These are phyloP conservation scores for Myoxocephalus aenaeus DNA, from an alignment of 2,797 vertebrate genomes.

Conservation along the genomic window DNA sequence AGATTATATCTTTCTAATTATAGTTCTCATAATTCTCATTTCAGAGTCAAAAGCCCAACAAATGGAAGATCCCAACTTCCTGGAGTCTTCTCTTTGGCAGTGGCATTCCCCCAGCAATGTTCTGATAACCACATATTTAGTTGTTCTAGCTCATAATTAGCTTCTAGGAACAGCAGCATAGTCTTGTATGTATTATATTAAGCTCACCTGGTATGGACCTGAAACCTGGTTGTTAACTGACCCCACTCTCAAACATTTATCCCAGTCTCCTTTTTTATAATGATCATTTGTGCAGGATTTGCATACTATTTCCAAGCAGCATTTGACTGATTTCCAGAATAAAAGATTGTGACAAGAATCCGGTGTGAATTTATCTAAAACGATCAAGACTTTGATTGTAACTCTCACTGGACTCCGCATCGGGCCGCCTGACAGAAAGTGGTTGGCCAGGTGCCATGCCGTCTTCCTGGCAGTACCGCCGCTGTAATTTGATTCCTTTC, in stretches of 20 bases:
- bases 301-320: background rate
- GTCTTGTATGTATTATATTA: background rate
- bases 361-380: conserved; percentile 16
- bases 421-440: conserved; percentile 60
- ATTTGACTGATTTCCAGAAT: conserved; percentile 30
- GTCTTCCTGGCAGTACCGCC: conserved; percentile 72
- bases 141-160: conserved; percentile 3
- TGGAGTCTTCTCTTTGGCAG: conserved; percentile 95
- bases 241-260: background rate
- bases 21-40: conserved; percentile 28
- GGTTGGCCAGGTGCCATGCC: conserved; percentile 66
- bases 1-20: background rate
- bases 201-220: background rate
- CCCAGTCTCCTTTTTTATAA: background rate
- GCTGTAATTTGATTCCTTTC: conserved; percentile 69
- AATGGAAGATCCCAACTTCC: conserved; percentile 93
- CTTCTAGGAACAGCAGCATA: background rate
- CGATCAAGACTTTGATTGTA: conserved; percentile 12
- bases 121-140: conserved; percentile 78
- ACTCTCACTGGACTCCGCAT: conserved; percentile 1
- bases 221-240: background rate
- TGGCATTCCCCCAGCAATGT: conserved; percentile 92
- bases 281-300: conserved; percentile 2
- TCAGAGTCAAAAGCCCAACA: conserved; percentile 72
- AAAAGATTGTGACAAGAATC: conserved; percentile 32